Evolutionary conservation across 2,888 invertebrate species (phyloP).

Genomic region (Epicampocera succincta): DNA sequence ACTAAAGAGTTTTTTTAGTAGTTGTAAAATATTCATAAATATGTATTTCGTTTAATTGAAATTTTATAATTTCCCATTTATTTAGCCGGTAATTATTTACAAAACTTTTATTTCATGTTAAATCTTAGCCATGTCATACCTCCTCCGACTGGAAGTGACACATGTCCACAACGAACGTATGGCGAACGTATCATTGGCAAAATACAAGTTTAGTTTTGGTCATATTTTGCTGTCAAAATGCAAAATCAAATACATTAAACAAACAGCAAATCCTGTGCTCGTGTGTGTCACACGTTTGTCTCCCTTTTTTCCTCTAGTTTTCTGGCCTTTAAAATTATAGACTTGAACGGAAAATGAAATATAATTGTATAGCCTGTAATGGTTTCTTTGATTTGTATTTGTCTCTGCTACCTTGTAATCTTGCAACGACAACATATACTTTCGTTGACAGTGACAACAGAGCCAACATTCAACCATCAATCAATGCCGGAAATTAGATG

Average conservation of each 20-base stretch:
- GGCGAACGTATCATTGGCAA: conserved; percentile 1
- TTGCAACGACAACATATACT: conserved; percentile 45
- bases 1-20: too few relatives aligned
- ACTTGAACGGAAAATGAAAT: background rate
- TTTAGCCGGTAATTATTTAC: background rate
- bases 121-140: background rate
- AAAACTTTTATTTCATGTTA: background rate
- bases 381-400: conserved; percentile 41
- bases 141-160: background rate
- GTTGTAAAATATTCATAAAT: too few relatives aligned
- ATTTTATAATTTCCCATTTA: too few relatives aligned
- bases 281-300: conserved; percentile 16
- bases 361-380: conserved; percentile 16
- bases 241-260: conserved; percentile 15
- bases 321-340: conserved; percentile 25
- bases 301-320: background rate
- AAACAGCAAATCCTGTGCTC: conserved; percentile 43
- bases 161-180: background rate
- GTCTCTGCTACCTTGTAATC: conserved; percentile 30
- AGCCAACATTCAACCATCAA: conserved; percentile 56
- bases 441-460: conserved; percentile 27
- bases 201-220: background rate
- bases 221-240: conserved; percentile 25
- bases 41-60: too few relatives aligned
- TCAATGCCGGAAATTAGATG: conserved; percentile 52